A percentile compares a stretch with the other conserved stretches of the same genome.
These are phyloP conservation scores for Zaprionus bogoriensis DNA, from an alignment of 2,888 invertebrate genomes.

Conservation along the genomic window DNA sequence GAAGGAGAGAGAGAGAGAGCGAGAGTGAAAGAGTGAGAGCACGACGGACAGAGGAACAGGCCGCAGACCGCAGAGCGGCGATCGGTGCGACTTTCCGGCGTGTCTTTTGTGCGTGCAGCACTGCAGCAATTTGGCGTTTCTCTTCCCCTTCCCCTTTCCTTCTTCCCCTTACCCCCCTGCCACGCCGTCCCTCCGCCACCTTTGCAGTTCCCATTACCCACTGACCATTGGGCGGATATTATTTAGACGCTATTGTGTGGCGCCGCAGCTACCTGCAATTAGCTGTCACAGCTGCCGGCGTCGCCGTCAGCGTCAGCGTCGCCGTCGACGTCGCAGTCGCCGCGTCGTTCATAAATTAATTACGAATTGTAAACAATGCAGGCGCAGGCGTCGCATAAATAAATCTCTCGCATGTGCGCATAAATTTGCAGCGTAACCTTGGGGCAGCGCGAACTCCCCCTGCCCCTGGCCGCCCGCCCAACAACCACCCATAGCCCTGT, in stretches of 20 bases:
- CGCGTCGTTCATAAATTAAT: conserved; percentile 64
- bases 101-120: conserved; percentile 56
- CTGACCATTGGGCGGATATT: conserved; percentile 79
- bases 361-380: conserved; percentile 71
- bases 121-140: conserved; percentile 42
- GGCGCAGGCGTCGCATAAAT: conserved; percentile 61
- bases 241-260: conserved; percentile 80
- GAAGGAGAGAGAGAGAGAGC: background rate
- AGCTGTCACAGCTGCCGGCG: conserved; percentile 56
- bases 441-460: conserved; percentile 16
- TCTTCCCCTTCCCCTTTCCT: conserved; percentile 17
- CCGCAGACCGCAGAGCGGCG: conserved; percentile 9
- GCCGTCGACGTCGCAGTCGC: conserved; percentile 16
- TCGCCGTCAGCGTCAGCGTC: conserved; percentile 20
- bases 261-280: conserved; percentile 68
- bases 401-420: conserved; percentile 70
- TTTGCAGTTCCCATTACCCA: conserved; percentile 9
- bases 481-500: no score
- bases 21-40: background rate
- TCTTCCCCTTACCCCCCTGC: background rate
- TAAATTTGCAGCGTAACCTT: conserved; percentile 71
- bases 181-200: no score
- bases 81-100: conserved; percentile 58
- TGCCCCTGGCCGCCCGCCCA: no score
- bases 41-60: conserved; percentile 1